These are phyloP conservation scores for Anolis sagrei DNA, from an alignment of 2,113 vertebrate genomes.

Conservation along the genomic window DNA sequence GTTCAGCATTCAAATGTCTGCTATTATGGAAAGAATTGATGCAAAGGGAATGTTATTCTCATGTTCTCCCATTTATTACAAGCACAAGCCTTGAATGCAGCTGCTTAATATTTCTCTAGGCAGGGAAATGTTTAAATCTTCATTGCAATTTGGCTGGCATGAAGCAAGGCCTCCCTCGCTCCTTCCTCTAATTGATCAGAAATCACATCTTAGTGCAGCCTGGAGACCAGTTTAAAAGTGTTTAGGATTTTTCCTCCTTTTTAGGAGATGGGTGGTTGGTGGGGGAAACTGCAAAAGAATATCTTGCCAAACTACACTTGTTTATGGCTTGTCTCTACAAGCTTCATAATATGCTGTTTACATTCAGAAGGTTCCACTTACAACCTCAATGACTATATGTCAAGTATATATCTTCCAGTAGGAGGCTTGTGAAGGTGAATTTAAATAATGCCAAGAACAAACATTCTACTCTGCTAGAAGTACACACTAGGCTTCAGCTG, in stretches of 20 bases:
- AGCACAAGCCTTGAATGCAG: slow-evolving; percentile 25
- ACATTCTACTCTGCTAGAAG: not conserved
- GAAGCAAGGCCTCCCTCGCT: slow-evolving; percentile 11
- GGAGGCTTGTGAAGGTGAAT: not conserved
- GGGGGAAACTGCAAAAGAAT: not conserved
- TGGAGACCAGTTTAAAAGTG: slow-evolving; percentile 32
- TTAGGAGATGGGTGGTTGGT: not conserved
- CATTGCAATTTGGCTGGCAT: slow-evolving; percentile 17
- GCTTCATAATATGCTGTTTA: not conserved
- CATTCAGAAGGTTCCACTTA: slow-evolving; percentile 13
- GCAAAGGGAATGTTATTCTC: slow-evolving; percentile 28
- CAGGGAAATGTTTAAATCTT: slow-evolving; percentile 23
- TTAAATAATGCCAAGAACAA: slow-evolving; percentile 2
- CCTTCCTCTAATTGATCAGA: slow-evolving; percentile 31
- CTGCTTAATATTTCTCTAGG: slow-evolving; percentile 40
- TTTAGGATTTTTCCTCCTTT: slow-evolving; percentile 14
- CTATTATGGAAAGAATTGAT: slow-evolving; percentile 10
- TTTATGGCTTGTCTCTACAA: slow-evolving; percentile 2
- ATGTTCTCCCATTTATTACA: slow-evolving; percentile 35
- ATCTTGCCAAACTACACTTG: slow-evolving; percentile 16
- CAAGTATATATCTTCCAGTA: not conserved
- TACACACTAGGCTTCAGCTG: too few species aligned
- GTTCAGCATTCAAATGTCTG: slow-evolving; percentile 19
- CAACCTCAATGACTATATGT: not conserved
- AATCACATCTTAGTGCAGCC: slow-evolving; percentile 30